Conservation (phyloP, 2,888 invertebrate genomes). For the Chalcosyrphus nemorum region DNA sequence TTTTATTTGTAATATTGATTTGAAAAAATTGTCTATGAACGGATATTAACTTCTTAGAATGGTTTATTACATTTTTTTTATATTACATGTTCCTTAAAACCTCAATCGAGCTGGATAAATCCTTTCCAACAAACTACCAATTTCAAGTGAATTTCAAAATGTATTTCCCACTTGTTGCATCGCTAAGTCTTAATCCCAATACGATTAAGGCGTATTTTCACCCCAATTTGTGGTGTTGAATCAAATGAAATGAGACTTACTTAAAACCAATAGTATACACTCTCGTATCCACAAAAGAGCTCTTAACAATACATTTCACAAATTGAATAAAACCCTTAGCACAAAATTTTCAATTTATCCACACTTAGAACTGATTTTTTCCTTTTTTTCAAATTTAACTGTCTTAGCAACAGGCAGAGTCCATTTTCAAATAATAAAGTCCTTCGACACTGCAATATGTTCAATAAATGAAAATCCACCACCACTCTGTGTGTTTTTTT, state of each 20-base stretch:
- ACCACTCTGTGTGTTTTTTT: neutral
- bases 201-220: neutral
- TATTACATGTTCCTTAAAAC: no score
- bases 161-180: neutral
- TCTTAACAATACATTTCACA: neutral
- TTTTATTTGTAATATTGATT: no score
- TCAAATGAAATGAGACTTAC: neutral
- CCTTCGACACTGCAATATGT: constrained; percentile 13
- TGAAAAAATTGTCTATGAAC: no score
- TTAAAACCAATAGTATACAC: neutral
- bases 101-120: no score
- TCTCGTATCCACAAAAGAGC: neutral
- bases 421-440: constrained; percentile 16
- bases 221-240: neutral
- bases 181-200: neutral
- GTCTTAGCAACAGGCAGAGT: constrained; percentile 5
- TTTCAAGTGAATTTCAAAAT: no score
- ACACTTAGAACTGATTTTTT: neutral
- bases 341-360: neutral
- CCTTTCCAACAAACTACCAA: no score
- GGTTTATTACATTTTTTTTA: no score
- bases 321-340: neutral
- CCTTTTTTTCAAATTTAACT: neutral
- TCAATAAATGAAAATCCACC: neutral
- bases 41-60: no score